Conservation (phyloP, 2,113 vertebrate genomes). For the Blennius ocellaris region DNA sequence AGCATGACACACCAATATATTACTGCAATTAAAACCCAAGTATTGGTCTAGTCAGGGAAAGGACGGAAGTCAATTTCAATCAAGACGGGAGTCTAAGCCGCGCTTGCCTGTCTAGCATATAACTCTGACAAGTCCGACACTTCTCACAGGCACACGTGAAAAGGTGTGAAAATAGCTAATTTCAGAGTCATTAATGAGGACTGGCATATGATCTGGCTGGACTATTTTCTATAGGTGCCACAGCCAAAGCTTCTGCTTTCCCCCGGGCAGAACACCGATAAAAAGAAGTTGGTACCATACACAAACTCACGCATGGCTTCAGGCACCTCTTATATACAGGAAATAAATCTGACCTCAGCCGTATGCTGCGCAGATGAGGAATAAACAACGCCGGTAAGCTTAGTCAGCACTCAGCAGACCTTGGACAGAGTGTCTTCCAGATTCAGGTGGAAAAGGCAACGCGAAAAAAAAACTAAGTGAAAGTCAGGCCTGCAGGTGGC, state of each 20-base stretch:
- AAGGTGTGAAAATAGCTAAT: slow-evolving; percentile 35
- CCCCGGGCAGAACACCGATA: slow-evolving; percentile 8
- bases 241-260: slow-evolving; percentile 27
- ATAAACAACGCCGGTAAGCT: slow-evolving; percentile 57
- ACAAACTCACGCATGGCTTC: background rate
- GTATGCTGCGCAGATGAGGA: slow-evolving; percentile 22
- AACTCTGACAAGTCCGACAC: slow-evolving; percentile 54
- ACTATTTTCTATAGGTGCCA: slow-evolving; percentile 20
- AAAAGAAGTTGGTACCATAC: background rate
- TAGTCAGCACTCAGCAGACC: slow-evolving; percentile 62
- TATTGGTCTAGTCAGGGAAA: slow-evolving; percentile 67
- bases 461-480: slow-evolving; percentile 12
- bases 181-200: slow-evolving; percentile 31
- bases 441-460: slow-evolving; percentile 16
- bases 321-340: slow-evolving; percentile 34
- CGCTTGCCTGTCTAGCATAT: slow-evolving; percentile 29
- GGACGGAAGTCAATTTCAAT: slow-evolving; percentile 73
- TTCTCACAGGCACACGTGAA: slow-evolving; percentile 30
- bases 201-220: slow-evolving; percentile 22
- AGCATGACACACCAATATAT: slow-evolving; percentile 75
- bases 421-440: slow-evolving; percentile 45
- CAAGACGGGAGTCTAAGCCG: slow-evolving; percentile 42
- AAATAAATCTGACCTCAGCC: slow-evolving; percentile 39
- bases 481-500: too few species aligned
- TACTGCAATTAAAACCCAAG: slow-evolving; percentile 74